Base-by-base conservation (phyloP, 2,888 invertebrate genomes). In the Ligdia adustata region DNA sequence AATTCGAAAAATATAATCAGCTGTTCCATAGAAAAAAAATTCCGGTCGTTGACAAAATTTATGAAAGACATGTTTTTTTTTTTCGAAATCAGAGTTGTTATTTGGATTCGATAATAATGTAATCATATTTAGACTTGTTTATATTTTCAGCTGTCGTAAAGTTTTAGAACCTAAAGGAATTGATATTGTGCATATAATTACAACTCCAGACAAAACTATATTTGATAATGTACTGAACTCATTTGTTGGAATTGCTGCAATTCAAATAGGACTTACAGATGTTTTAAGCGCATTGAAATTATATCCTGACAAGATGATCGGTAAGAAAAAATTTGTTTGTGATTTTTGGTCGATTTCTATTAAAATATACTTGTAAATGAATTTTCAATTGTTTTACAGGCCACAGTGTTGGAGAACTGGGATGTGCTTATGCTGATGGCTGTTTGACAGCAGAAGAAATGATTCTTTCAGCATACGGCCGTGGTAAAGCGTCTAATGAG, bases 391-490 rank as follows among this genome's bases (percentile, higher is more conserved):
- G 22, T 22, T 22, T 22, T 22, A n/a, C n/a, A 90, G 97, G 99
- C 0, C 98, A 98, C 76, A 98, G 98, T 12, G 95, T 97, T 0
- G 99, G 99, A 13, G 99, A 99, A 78, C 86, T 98, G 14, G 98
- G 96, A 0, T 98, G 98, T 75, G 98, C 96, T 0, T 99, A 99
- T 77, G 98, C 97, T 1, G 99, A 99, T 75, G 97, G 96, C 0
- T 95, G 96, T 55, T 91, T 98, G 46, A 95, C 97, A 0, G 93
- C 94, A 0, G 95, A 97, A 67, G 95, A 98, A 81, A 95, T 95
- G 88, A 93, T 98, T 32, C 76, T 96, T 9, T 91, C 94, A 2
- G 94, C 97, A 0, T 97, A 97, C 78, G 95, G 94, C 67, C 91
- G 97, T 53, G 97, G 96, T 1, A 85, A 92, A 41, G 94, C 95